phyloP scores from a whole-genome alignment of 1,140 invertebrate species.

The Zaprionus kolodkinae region DNA sequence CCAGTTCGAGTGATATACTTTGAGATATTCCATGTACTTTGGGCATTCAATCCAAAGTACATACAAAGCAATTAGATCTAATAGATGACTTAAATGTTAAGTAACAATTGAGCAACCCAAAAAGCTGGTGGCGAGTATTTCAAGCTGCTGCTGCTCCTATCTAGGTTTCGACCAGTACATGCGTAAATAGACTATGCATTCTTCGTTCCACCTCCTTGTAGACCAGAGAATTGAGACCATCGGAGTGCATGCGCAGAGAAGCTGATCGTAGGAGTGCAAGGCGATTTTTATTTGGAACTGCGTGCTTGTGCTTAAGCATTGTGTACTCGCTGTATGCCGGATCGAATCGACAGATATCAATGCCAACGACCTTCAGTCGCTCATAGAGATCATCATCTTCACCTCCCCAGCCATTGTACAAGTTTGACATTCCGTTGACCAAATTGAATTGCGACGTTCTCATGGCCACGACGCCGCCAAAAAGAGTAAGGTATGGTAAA shows the following conservation, averaged over 20 bases:
- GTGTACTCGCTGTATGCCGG: conserved; percentile 90
- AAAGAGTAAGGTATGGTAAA: conserved; percentile 89
- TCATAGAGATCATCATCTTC: conserved; percentile 96
- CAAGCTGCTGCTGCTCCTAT: neutral
- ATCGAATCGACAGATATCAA: conserved; percentile 89
- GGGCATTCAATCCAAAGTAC: neutral
- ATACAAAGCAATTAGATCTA: conserved; percentile 2
- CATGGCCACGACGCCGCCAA: conserved; percentile 92
- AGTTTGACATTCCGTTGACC: conserved; percentile 95
- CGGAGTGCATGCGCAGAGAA: conserved; percentile 86
- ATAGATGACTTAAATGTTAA: conserved; percentile 54
- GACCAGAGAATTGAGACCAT: conserved; percentile 89
- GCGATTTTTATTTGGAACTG: conserved; percentile 79
- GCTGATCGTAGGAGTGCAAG: conserved; percentile 82
- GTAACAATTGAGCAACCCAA: conserved; percentile 55
- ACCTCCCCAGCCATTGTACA: conserved; percentile 94
- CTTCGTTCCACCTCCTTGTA: conserved; percentile 87
- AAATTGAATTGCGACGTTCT: conserved; percentile 88
- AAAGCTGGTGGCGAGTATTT: conserved; percentile 29
- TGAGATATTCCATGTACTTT: neutral
- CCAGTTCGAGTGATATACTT: neutral
- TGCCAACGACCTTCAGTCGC: conserved; percentile 85
- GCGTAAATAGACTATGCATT: conserved; percentile 86
- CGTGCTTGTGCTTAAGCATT: conserved; percentile 90
- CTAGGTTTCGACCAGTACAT: conserved; percentile 86